These are phyloP conservation scores for human (Homo sapiens) DNA, from an alignment of 2,113 vertebrate species.

Conservation along the genomic window DNA sequence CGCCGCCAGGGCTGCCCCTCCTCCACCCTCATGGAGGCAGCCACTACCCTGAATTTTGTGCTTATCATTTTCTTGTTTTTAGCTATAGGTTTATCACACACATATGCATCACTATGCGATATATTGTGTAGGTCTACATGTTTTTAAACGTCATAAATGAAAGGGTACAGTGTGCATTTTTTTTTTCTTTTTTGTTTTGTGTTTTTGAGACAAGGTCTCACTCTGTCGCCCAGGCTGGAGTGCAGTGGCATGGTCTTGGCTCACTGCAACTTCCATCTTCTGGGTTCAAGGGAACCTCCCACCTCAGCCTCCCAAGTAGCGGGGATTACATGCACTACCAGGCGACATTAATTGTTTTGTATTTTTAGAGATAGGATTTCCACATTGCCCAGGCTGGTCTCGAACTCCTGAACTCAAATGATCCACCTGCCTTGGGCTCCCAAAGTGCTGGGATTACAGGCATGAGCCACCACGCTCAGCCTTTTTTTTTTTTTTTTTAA, in stretches of 20 bases:
- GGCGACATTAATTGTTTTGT: too few species aligned
- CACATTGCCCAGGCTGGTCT: too few species aligned
- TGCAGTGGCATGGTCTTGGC: too few species aligned
- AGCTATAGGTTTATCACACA: neutral
- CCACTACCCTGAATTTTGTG: neutral
- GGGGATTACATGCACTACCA: neutral
- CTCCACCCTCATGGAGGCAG: neutral
- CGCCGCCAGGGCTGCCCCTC: rapidly evolving
- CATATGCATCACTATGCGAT: neutral
- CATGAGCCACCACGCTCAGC: neutral
- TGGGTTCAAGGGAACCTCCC: neutral
- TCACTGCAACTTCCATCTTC: neutral
- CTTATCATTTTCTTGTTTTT: neutral
- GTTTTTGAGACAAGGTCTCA: too few species aligned
- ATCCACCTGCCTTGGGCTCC: neutral
- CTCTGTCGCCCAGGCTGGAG: too few species aligned
- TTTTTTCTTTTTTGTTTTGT: too few species aligned
- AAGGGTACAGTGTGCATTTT: neutral
- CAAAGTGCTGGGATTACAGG: neutral
- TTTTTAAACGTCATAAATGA: neutral
- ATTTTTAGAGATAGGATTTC: too few species aligned
- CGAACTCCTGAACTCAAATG: neutral
- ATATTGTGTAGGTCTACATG: neutral
- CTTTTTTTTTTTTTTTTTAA: neutral
- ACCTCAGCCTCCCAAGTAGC: neutral